Evolutionary conservation across 2,797 vertebrate species (phyloP).

Genomic region (Tympanoctomys barrerae): DNA sequence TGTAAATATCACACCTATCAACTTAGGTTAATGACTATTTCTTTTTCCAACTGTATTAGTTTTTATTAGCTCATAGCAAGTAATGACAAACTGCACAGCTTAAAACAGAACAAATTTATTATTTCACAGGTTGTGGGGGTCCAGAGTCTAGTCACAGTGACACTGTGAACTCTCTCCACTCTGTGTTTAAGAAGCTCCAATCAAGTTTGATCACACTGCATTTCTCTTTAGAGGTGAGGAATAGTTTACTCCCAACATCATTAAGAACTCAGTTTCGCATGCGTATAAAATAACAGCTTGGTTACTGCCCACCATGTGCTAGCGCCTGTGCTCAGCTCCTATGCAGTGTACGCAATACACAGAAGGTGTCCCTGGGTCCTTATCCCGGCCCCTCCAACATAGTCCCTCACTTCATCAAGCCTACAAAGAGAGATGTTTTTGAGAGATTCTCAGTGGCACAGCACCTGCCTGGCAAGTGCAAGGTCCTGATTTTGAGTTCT

Average conservation of each 20-base stretch:
- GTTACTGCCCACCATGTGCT: not conserved
- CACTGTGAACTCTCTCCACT: too few relatives aligned
- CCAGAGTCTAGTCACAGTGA: not conserved
- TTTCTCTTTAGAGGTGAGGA: not conserved
- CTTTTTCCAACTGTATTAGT: not conserved
- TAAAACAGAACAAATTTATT: not conserved
- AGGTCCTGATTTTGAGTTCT: too few relatives aligned
- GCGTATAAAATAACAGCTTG: not conserved
- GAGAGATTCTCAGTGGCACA: not conserved
- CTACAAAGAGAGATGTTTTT: not conserved
- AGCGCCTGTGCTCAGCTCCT: not conserved
- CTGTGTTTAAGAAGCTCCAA: not conserved
- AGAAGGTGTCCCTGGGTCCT: not conserved
- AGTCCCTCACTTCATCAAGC: not conserved
- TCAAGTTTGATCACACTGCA: not conserved
- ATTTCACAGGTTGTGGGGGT: not conserved
- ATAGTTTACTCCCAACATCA: not conserved
- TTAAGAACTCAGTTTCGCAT: not conserved
- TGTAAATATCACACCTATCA: not conserved
- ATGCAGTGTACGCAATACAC: not conserved
- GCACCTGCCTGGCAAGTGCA: too few relatives aligned
- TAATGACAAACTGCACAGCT: not conserved
- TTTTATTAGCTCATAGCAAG: not conserved
- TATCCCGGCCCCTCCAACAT: not conserved
- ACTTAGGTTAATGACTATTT: not conserved